Conservation (phyloP, 2,797 vertebrate species). For the Falco peregrinus region DNA sequence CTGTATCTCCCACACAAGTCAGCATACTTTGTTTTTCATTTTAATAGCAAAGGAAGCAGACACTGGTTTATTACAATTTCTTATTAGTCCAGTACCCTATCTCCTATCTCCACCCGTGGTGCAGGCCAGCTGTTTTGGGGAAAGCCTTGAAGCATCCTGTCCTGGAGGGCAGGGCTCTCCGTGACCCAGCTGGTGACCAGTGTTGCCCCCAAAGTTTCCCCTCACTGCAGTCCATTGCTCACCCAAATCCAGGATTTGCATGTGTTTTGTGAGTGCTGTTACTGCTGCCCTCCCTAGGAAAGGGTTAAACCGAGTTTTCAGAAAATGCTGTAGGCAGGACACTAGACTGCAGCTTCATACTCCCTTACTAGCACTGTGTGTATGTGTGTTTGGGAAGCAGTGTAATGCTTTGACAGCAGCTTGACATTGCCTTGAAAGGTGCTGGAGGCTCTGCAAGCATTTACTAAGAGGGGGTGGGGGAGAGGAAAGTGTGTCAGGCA, state of each 20-base stretch:
- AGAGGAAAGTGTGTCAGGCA: slow-evolving; percentile 51
- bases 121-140: neutral
- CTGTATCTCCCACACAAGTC: neutral
- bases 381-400: slow-evolving; percentile 1
- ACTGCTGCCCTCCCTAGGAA: neutral
- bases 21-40: neutral
- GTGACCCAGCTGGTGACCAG: neutral
- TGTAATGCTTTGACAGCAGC: slow-evolving; percentile 45
- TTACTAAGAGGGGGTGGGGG: slow-evolving; percentile 66
- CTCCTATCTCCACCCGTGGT: rapidly evolving
- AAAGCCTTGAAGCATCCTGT: neutral
- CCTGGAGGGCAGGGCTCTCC: neutral
- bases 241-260: neutral
- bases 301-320: slow-evolving; percentile 26
- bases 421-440: slow-evolving; percentile 73
- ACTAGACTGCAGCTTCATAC: slow-evolving; percentile 8
- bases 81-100: neutral
- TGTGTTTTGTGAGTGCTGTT: rapidly evolving
- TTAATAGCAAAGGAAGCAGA: neutral
- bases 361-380: neutral
- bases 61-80: neutral
- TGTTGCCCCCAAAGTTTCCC: neutral
- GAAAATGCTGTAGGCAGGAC: neutral
- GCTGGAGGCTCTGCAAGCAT: slow-evolving; percentile 61
- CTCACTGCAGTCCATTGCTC: neutral